phyloP scores from a whole-genome alignment of 1,140 invertebrate species.

The Lucilia cuprina region DNA sequence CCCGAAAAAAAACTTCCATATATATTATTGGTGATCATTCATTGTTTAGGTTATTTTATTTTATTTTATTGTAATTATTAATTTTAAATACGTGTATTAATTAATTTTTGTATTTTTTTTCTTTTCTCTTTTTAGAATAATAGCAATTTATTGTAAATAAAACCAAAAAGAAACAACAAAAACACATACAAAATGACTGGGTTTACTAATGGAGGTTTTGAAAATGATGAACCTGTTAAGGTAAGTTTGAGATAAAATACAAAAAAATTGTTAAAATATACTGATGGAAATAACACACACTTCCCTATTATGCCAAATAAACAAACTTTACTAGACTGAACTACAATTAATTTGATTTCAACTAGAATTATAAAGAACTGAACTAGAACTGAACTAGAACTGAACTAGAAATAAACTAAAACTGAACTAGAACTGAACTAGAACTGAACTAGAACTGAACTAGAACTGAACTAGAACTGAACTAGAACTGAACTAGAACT shows the following conservation, averaged over 20 bases:
- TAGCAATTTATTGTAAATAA: not conserved
- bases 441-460: no score
- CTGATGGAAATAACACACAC: not conserved
- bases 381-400: no score
- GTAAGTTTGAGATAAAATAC: conserved; percentile 43
- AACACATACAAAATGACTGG: conserved; percentile 54
- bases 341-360: no score
- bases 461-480: no score
- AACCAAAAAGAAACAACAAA: conserved; percentile 28
- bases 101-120: not conserved
- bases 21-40: not conserved
- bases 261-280: not conserved
- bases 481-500: no score
- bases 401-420: no score
- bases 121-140: conserved; percentile 21
- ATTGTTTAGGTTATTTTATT: not conserved
- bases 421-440: no score
- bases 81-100: conserved; percentile 2
- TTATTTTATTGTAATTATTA: not conserved
- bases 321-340: no score
- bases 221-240: conserved; percentile 61
- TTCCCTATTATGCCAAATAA: no score
- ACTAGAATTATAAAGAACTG: no score
- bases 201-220: conserved; percentile 57
- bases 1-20: not conserved